These are phyloP conservation scores for Chaetorhynchus papuensis DNA, from an alignment of 2,113 vertebrate genomes.

Conservation along the genomic window DNA sequence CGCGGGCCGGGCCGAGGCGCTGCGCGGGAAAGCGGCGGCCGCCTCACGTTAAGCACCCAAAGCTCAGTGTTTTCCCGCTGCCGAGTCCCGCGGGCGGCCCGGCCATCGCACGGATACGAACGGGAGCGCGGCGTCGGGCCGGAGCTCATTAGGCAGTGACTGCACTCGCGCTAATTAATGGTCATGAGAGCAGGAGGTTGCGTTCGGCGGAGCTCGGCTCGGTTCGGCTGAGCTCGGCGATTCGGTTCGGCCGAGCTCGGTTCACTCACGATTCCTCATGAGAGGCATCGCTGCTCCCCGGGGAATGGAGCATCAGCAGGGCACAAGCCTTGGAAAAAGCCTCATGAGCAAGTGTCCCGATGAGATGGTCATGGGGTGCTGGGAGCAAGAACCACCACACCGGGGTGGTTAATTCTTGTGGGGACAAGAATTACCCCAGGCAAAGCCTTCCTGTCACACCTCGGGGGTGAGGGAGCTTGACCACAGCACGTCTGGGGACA, in stretches of 20 bases:
- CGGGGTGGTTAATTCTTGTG: neutral
- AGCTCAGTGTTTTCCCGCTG: no score
- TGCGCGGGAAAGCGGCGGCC: no score
- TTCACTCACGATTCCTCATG: neutral
- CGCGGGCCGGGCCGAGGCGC: no score
- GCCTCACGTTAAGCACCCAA: no score
- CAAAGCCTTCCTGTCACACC: neutral
- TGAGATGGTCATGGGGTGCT: neutral
- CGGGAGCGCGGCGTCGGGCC: no score
- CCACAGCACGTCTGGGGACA: neutral
- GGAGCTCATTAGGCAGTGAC: no score
- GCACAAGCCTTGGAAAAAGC: neutral
- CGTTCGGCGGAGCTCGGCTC: neutral
- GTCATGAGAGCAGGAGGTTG: no score
- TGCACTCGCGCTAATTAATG: no score
- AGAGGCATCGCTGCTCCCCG: neutral
- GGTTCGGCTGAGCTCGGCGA: neutral
- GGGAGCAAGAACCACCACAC: neutral
- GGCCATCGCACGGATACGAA: no score
- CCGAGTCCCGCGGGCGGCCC: no score
- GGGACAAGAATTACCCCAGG: neutral
- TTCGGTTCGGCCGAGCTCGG: neutral
- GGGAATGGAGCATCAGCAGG: neutral
- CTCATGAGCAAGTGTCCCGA: neutral
- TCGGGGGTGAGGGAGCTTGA: neutral